Evolutionary conservation across 2,113 vertebrate genomes (phyloP).

Genomic region (Carassius carassius): DNA sequence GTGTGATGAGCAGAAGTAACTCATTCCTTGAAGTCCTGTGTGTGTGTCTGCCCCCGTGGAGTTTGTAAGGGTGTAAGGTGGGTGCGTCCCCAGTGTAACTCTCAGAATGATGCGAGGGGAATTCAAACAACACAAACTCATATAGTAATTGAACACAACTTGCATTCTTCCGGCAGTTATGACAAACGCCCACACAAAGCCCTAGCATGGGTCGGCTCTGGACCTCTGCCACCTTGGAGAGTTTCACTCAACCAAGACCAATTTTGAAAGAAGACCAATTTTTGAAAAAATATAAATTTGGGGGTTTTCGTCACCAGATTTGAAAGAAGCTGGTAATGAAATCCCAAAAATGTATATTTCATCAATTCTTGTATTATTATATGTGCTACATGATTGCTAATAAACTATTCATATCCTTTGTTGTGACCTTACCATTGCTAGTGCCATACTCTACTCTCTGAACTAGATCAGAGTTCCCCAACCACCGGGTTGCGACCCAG

Average conservation of each 20-base stretch:
- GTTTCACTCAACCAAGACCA: not conserved
- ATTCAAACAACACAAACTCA: slow-evolving; percentile 45
- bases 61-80: slow-evolving; percentile 38
- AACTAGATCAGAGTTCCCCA: too few species aligned
- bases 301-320: too few species aligned
- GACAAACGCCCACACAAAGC: slow-evolving; percentile 31
- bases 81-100: slow-evolving; percentile 52
- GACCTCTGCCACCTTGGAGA: not conserved
- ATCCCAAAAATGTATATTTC: too few species aligned
- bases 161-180: not conserved
- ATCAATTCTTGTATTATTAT: too few species aligned
- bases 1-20: not conserved
- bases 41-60: slow-evolving; percentile 4
- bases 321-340: not conserved
- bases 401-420: too few species aligned
- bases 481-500: too few species aligned
- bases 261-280: too few species aligned
- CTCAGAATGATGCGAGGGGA: slow-evolving; percentile 59
- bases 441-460: too few species aligned
- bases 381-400: too few species aligned
- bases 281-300: too few species aligned
- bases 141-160: slow-evolving; percentile 27
- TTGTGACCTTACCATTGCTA: too few species aligned
- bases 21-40: slow-evolving; percentile 1
- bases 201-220: not conserved